These are phyloP conservation scores for Chaetogeoica ovagalla DNA, from an alignment of 2,888 invertebrate genomes.

Conservation along the genomic window DNA sequence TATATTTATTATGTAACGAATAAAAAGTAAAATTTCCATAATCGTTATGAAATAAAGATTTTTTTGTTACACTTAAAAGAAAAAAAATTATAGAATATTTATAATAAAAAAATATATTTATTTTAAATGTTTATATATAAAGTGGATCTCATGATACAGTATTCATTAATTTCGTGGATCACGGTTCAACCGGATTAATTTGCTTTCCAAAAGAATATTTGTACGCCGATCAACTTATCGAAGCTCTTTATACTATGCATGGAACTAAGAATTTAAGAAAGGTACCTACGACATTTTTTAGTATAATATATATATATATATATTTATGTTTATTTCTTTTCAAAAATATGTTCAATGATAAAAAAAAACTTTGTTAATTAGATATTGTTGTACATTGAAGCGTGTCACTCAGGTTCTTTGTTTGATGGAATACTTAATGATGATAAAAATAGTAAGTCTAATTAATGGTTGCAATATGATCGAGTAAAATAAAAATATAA, in stretches of 20 bases:
- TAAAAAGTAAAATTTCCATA: too few relatives aligned
- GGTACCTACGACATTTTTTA: not conserved
- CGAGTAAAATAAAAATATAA: too few relatives aligned
- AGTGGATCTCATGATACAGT: slow-evolving; percentile 66
- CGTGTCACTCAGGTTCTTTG: slow-evolving; percentile 69
- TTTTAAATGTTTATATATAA: slow-evolving; percentile 6
- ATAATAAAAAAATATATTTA: too few relatives aligned
- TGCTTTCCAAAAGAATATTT: slow-evolving; percentile 61
- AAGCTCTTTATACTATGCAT: slow-evolving; percentile 56
- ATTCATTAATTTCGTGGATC: slow-evolving; percentile 68
- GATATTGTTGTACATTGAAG: slow-evolving; percentile 67
- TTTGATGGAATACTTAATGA: slow-evolving; percentile 63
- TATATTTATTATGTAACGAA: too few relatives aligned
- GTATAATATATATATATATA: too few relatives aligned
- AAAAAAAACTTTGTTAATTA: slow-evolving; percentile 55
- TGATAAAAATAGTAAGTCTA: slow-evolving; percentile 62
- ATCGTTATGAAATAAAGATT: too few relatives aligned
- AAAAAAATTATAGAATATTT: too few relatives aligned
- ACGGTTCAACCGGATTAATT: slow-evolving; percentile 66
- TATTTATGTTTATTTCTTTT: too few relatives aligned
- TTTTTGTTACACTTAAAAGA: too few relatives aligned
- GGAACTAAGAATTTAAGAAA: not conserved
- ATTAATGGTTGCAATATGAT: too few relatives aligned
- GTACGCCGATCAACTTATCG: slow-evolving; percentile 57
- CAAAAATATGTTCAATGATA: not conserved